Evolutionary conservation across 2,113 vertebrate genomes (phyloP), one percentile per base, ranked within the genome.

Genomic region (Petroica traversi): DNA sequence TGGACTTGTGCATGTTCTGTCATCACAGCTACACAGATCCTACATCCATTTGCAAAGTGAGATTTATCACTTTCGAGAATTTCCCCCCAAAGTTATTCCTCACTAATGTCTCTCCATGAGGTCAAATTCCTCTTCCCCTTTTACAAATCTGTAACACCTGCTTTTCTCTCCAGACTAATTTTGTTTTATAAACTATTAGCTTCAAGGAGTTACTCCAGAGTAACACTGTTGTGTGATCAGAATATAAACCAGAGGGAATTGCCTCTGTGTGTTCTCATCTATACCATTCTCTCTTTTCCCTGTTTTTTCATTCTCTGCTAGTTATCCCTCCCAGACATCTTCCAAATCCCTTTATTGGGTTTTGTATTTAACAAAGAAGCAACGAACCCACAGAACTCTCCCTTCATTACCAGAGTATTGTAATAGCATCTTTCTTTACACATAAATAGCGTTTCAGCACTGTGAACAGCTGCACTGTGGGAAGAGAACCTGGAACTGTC

Each of bases 191-290:
- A 95, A 73, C 69, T 46, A 85, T 88, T 93, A 89, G 71, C 49
- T 82, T 91, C 74, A 61, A 89, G 84, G 89, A 87, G 69, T 92
- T 89, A 94, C 84, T 75, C 86, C 91, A 72, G 89, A 95, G 87
- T 94, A 82, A 88, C 48, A 18, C 54, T 58, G 48, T 46, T 71
- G 46, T 79, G 89, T 64, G 78, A 82, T 73, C n/a, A n/a, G 85
- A 95, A 88, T 80, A 73, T 3, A 88, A 92, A 88, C 89, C 87
- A 66, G 45, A 34, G 73, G 68, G 87, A 89, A 89, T 24, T 86
- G 64, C 71, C 83, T 81, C 5, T 48, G 63, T 57, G 61, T 69
- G 67, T 68, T 92, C 84, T 64, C 69, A 63, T 88, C 51, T 38
- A n/a, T 22, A 74, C 31, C 62, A 40, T 62, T 86, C 64, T 20